A percentile compares a stretch with the other conserved stretches of the same genome.
Conservation (phyloP, 2,113 vertebrate species). For the Pristiophorus japonicus region DNA sequence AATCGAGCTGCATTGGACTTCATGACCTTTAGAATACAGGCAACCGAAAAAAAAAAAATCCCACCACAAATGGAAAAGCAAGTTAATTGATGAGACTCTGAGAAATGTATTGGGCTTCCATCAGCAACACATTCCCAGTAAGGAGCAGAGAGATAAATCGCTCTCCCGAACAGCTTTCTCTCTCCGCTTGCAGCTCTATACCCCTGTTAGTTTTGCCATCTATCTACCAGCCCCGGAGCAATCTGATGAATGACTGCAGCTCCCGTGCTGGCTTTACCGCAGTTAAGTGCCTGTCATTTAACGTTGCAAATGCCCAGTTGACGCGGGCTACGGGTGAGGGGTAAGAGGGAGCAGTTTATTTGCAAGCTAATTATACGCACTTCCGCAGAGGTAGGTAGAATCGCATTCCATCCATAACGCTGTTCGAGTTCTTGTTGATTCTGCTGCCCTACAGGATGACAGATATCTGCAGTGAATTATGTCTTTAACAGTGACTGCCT, state of each 20-base stretch:
- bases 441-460: not conserved
- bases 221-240: not conserved
- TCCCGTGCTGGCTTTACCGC: slow-evolving; percentile 7
- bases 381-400: not conserved
- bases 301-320: not conserved
- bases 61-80: not conserved
- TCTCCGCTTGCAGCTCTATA: not conserved
- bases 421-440: not conserved
- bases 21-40: not conserved
- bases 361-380: slow-evolving; percentile 15
- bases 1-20: not conserved
- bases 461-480: not conserved
- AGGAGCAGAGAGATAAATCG: not conserved
- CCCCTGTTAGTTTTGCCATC: slow-evolving; percentile 18
- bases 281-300: slow-evolving; percentile 29
- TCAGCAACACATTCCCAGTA: not conserved
- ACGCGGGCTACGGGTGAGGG: not conserved
- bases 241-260: slow-evolving; percentile 28
- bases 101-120: not conserved
- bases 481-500: not conserved
- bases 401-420: not conserved
- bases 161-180: not conserved
- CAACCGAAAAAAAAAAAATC: not conserved
- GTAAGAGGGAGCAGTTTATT: not conserved
- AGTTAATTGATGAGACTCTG: not conserved